A percentile compares a stretch with the other conserved stretches of the same genome.
phyloP scores from a whole-genome alignment of 1,140 invertebrate genomes.

The Teleogryllus occipitalis region DNA sequence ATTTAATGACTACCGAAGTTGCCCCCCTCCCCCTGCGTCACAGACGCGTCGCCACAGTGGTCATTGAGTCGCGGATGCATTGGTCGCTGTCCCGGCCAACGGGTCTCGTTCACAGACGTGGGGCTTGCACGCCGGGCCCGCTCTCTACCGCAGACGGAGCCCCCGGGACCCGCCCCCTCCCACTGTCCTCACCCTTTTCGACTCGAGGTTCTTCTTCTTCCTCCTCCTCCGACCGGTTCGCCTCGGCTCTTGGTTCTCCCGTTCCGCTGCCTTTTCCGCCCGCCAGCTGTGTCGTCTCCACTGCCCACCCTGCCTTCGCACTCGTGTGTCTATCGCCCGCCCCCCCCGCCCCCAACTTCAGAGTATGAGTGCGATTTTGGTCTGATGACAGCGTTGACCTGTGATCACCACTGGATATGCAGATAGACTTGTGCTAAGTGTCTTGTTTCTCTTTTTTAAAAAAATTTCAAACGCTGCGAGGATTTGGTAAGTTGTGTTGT shows the following conservation, averaged over 20 bases:
- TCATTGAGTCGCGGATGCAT: too few relatives aligned
- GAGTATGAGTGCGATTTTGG: neutral
- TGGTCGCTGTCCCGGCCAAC: too few relatives aligned
- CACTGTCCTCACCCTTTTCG: slow-evolving; percentile 8
- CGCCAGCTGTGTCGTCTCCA: neutral
- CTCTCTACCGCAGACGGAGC: neutral
- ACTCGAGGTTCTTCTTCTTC: neutral
- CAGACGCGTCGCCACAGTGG: too few relatives aligned
- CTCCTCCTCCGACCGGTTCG: too few relatives aligned
- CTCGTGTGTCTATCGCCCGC: neutral
- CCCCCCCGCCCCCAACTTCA: neutral
- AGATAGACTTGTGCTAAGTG: neutral
- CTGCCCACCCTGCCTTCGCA: neutral
- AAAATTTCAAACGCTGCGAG: neutral
- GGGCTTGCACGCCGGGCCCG: neutral
- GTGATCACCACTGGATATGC: neutral
- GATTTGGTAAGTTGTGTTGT: neutral
- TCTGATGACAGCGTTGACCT: too few relatives aligned
- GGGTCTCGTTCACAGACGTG: neutral
- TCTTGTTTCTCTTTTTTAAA: neutral
- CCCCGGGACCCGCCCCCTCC: neutral
- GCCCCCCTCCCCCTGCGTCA: too few relatives aligned
- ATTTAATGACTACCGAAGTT: too few relatives aligned
- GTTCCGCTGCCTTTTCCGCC: neutral
- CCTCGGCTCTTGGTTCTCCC: neutral